A percentile compares a stretch with the other conserved stretches of the same genome.
These are phyloP conservation scores for Zhuqinia jingwanae DNA, from an alignment of 2,888 invertebrate species.

Conservation along the genomic window DNA sequence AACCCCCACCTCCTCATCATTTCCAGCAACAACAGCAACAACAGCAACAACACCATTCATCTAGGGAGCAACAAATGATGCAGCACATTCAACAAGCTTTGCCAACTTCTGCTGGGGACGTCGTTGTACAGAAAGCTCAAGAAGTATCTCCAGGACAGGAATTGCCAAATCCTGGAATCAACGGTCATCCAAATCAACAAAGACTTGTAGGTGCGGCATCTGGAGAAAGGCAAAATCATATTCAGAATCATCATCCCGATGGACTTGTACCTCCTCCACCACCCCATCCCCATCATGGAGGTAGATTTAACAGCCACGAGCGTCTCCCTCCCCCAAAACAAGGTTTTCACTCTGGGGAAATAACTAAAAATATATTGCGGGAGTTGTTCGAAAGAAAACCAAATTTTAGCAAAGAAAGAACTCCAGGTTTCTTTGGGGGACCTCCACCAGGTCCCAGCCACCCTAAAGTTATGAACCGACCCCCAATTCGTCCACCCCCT, in stretches of 20 bases:
- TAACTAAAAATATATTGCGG: slow-evolving; percentile 76
- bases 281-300: slow-evolving; percentile 58
- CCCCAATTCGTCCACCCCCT: slow-evolving; percentile 47
- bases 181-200: slow-evolving; percentile 42
- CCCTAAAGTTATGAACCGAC: slow-evolving; percentile 74
- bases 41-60: slow-evolving; percentile 51
- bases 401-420: slow-evolving; percentile 69
- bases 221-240: slow-evolving; percentile 46
- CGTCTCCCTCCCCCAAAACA: slow-evolving; percentile 68
- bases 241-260: slow-evolving; percentile 66
- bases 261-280: slow-evolving; percentile 73
- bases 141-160: slow-evolving; percentile 67
- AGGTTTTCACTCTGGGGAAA: slow-evolving; percentile 71
- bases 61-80: slow-evolving; percentile 66
- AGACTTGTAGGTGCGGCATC: slow-evolving; percentile 54
- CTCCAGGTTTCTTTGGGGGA: slow-evolving; percentile 71
- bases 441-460: slow-evolving; percentile 73
- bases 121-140: slow-evolving; percentile 73
- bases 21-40: slow-evolving; percentile 67
- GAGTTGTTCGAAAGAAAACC: slow-evolving; percentile 75
- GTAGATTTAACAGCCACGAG: slow-evolving; percentile 65
- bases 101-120: slow-evolving; percentile 62
- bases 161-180: slow-evolving; percentile 41
- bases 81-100: slow-evolving; percentile 60
- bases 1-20: slow-evolving; percentile 58